Evolutionary conservation across 2,113 vertebrate genomes (phyloP), one percentile per base, ranked within the genome.

Genomic region (Alectura lathami): DNA sequence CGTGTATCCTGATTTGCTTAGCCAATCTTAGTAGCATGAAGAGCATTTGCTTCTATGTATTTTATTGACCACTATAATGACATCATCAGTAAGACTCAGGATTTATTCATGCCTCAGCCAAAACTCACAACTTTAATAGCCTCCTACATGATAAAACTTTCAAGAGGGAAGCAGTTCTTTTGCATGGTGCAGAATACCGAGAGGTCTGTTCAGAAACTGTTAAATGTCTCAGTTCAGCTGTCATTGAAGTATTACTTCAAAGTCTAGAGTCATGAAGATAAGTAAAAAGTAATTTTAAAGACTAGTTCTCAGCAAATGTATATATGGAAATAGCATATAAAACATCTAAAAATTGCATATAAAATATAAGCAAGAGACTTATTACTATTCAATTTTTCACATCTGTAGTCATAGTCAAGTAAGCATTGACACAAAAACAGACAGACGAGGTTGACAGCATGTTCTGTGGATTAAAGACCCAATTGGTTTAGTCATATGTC

Each of bases 101-200:
- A 97, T 97, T 98, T 97, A 97, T 97, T 97, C 97, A 96, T 97
- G 97, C 93, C 94, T 97, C 96, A 94, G 92, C 92, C 96, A 68
- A 73, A 95, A 89, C 96, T 97, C 94, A 32, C 97, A 96, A 97
- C 91, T 97, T 97, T 97, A 98, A 98, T 97, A 96, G 96, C 96
- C 96, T 97, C 94, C 97, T 91, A 96, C 97, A 98, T 95, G 97
- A 97, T 97, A 96, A 97, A 98, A 98, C 95, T 97, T 98, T 90
- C 87, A 97, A 96, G 96, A 97, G 93, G 73, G 79, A 97, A 96
- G 88, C 88, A 95, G 57, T 95, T 94, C 96, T 82, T 91, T 87
- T 7, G 76, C 78, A 42, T 89, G 89, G 94, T 36, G 42, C 64
- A 76, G 97, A 97, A 98, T 97, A 96, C 91, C 9, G 54, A 98